Evolutionary conservation across 2,888 invertebrate genomes (phyloP), one percentile per base, ranked within the genome.

Genomic region (Coelinius sp.): DNA sequence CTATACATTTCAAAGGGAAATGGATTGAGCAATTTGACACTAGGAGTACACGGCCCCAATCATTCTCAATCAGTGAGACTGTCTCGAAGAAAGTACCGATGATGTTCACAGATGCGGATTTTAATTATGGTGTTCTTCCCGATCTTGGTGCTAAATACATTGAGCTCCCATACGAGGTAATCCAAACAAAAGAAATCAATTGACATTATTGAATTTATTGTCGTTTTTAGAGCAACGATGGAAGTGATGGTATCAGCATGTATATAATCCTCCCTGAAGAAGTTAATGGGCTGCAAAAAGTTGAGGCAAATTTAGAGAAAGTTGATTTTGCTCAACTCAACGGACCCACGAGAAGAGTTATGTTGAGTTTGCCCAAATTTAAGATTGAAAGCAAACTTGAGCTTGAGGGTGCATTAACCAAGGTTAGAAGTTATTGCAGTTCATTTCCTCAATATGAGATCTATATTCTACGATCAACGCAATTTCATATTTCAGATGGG

Each of bases 1-100:
- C 95, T 0, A 91, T 97, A 22, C 95, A 96, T 85, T 97, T 97
- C 88, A 96, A 95, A 89, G 94, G 93, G 1, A 89, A 90, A 41
- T 97, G 96, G 95, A 86, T 89, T 59, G 85, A 90, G 31, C 89
- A 92, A 78, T 97, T 97, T 82, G 83, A 92, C 17, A 82, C 89
- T 0, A 79, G 81, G 0, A 35, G 79, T 1, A 97, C 96, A 0
- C 78, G 74, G 14, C 89, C 91, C 0, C 89, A 88, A 65, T 90
- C 91, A 1, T 97, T 97, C 89, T 90, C 92, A 80, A 73, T 92
- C 14, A 89, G 89, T 46, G 85, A 86, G 10, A 88, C 86, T 0
- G 89, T 89, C 12, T 89, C 88, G 0, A 90, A 93, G 0, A 86
- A 92, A 41, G 92, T 94, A 2, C 90, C 92, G n/a, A 94, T 93